phyloP scores from a whole-genome alignment of 2,888 invertebrate species.

The Spodoptera exigua region DNA sequence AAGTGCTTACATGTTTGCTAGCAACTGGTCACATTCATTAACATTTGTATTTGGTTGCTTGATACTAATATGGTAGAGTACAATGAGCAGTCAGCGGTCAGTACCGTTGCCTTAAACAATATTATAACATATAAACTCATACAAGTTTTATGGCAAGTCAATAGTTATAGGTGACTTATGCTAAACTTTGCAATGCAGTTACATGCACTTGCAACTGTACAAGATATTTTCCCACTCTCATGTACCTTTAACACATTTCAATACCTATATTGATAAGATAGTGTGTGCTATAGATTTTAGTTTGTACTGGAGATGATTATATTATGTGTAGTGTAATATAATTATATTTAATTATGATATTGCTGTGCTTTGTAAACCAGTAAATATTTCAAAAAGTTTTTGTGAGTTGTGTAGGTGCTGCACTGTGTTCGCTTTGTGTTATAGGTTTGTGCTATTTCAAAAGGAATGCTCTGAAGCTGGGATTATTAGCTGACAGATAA shows the following conservation, averaged over 20 bases:
- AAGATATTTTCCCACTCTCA: too few relatives aligned
- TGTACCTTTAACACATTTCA: too few relatives aligned
- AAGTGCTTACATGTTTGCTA: neutral
- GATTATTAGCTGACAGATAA: neutral
- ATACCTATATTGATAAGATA: too few relatives aligned
- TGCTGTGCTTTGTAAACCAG: neutral
- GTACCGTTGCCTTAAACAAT: constrained; percentile 13
- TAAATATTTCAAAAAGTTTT: constrained; percentile 13
- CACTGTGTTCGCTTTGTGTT: neutral
- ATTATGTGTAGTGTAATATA: too few relatives aligned
- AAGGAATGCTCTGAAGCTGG: constrained; percentile 13
- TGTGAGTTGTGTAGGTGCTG: constrained; percentile 2
- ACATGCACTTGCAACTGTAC: too few relatives aligned
- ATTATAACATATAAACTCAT: constrained; percentile 19
- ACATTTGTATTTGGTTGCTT: neutral
- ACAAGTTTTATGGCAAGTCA: constrained; percentile 4
- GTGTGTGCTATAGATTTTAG: too few relatives aligned
- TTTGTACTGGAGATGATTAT: too few relatives aligned
- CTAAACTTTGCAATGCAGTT: too few relatives aligned
- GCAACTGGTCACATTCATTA: neutral
- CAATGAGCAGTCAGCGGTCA: constrained; percentile 14
- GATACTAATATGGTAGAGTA: neutral
- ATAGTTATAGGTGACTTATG: constrained; percentile 4
- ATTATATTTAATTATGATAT: too few relatives aligned
- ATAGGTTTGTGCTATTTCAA: constrained; percentile 10